Base-by-base conservation (phyloP, 2,888 invertebrate species). In the Ptycholaimellus sp. region DNA sequence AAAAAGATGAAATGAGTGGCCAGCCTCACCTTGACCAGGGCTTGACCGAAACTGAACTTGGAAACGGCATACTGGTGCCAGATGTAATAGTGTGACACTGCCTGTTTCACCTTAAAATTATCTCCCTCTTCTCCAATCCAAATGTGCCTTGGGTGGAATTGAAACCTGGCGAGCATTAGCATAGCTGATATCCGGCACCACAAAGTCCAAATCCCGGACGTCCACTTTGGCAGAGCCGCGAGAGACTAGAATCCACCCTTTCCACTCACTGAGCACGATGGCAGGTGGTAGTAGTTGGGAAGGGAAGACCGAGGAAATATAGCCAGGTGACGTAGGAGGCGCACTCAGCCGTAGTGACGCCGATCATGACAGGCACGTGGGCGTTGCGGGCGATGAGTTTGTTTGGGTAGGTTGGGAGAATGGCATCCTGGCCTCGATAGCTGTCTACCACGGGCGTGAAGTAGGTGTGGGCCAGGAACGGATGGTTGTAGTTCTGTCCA, bases 401-500 rank as follows among this genome's bases (percentile, higher is more conserved):
- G 2, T 18, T 21, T 2, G 43, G 39, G 18, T 40, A 35, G 7
- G 36, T 22, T 2, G 43, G 43, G 3, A 43, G 17, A 9, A 43
- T 21, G 30, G 36, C 36, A 2, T 37, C 32, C 17, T 22, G 16
- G 14, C 22, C 25, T 2, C 37, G 23, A 20, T 31, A 40, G n/a
- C 28, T 22, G 38, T 43, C 43, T 23, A 42, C 36, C 27, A 43
- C 42, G 6, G 43, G 43, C n/a, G 43, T 42, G 38, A 40, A 43
- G 35, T 43, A 42, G 18, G 43, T 43, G 43, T 43, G 42, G 34
- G 41, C 43, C 36, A 42, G 16, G 22, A 43, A 40, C 29, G 42
- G 42, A 25, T 43, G 43, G 38, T 43, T 43, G 28, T 36, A 29
- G 29, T 42, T 40, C 43, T 43, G 32, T 13, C 25, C 27, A 18